Percentiles rank a stretch among this genome's conserved stretches.
Conservation (phyloP, 2,888 invertebrate species). For the Allacma fusca region DNA sequence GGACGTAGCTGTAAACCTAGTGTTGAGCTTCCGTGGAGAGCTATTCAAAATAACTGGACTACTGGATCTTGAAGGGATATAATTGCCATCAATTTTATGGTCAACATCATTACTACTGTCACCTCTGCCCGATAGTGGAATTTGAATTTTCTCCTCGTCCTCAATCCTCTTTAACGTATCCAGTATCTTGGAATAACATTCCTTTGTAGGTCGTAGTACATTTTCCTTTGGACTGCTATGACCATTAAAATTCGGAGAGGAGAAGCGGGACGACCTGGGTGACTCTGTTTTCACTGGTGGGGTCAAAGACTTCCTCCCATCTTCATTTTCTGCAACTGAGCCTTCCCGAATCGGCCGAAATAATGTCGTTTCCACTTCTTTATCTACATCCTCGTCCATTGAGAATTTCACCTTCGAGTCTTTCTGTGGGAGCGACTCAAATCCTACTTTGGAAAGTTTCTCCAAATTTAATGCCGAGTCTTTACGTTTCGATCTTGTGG, state of each 20-base stretch:
- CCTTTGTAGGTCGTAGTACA: background rate
- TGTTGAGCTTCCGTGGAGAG: slow-evolving; percentile 26
- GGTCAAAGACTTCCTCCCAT: background rate
- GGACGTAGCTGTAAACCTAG: slow-evolving; percentile 11
- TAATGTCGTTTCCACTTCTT: no score
- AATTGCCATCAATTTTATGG: background rate
- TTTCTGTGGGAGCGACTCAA: no score
- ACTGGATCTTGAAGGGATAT: no score
- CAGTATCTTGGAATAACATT: slow-evolving; percentile 38
- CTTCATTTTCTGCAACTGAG: no score
- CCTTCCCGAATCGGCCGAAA: no score
- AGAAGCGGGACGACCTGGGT: background rate
- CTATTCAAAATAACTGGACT: no score
- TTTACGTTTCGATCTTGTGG: background rate
- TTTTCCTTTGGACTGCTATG: background rate
- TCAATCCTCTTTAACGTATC: slow-evolving; percentile 43
- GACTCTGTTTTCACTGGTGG: background rate
- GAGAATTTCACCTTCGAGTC: no score
- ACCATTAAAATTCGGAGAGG: background rate
- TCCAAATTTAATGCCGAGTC: no score
- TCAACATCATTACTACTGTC: background rate
- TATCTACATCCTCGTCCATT: no score
- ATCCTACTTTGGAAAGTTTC: no score
- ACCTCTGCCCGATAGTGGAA: background rate
- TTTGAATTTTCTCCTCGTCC: slow-evolving; percentile 42